phyloP scores from a whole-genome alignment of 2,797 vertebrate genomes.

The Momotus momota region DNA sequence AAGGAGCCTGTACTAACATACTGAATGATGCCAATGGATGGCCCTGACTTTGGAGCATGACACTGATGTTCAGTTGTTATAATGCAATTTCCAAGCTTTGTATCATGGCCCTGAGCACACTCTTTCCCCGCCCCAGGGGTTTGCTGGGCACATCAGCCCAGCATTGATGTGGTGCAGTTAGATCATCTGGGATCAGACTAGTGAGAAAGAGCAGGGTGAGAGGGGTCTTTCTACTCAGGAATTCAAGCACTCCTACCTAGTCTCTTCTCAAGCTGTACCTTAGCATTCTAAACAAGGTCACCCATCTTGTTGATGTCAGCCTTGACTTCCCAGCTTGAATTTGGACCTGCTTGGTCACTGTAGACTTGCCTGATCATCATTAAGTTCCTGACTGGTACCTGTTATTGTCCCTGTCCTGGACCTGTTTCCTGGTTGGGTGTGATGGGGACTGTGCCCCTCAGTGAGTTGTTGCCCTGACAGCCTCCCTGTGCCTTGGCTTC shows the following conservation, averaged over 20 bases:
- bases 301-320: fast-evolving
- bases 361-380: neutral
- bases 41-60: neutral
- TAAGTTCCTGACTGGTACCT: neutral
- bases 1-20: neutral
- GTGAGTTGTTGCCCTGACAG: neutral
- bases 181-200: neutral
- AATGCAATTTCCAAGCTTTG: neutral
- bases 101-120: fast-evolving
- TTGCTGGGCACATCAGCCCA: neutral
- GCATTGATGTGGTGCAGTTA: fast-evolving
- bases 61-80: neutral
- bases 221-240: fast-evolving
- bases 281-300: neutral
- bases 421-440: neutral
- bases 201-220: neutral
- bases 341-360: neutral
- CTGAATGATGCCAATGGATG: neutral
- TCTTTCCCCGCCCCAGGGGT: fast-evolving
- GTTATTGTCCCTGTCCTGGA: neutral
- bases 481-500: neutral
- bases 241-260: neutral
- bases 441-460: neutral
- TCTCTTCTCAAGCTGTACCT: neutral
- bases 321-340: neutral